Base-by-base conservation (phyloP, 2,113 vertebrate species). In the Vombatus ursinus region DNA sequence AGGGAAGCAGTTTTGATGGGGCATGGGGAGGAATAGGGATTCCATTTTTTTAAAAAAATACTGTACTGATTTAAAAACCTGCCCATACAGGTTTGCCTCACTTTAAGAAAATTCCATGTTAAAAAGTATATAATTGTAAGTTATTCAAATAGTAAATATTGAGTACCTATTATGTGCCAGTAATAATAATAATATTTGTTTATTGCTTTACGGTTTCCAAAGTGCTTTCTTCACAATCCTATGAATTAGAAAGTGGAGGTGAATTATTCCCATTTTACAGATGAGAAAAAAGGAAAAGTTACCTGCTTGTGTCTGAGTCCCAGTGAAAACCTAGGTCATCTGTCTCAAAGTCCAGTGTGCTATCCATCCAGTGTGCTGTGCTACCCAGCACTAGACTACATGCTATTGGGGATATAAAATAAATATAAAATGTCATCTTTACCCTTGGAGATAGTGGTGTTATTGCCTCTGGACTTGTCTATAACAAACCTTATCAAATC, bases 51-150 rank as follows among this genome's bases (percentile, higher is more conserved):
- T 61, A 89, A 49, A 49, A 49, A 49, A 49, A 48, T 50, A 90
- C 28, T 89, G 52, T 44, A 90, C 25, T 91, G 54, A 91, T 90
- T 94, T 51, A 54, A 51, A 96, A 93, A 90, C 61, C n/a, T n/a
- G 8, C 14, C 61, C 52, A 47, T 57, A 77, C 25, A 50, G 57
- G 57, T 89, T 44, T 49, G 0, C 92, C 47, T 92, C 92, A 54
- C 61, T 95, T 94, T 93, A 92, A 53, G 94, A 93, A 93, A 93
- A n/a, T 10, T 8, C 3, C 11, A 28, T 61, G 31, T 31, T 68
- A 68, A 61, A 61, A 61, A 37, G 3, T 16, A 68, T n/a, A n/a
- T 68, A n/a, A n/a, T 14, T 68, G 57, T 68, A 37, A 37, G 57
- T 68, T 68, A 37, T 68, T 68, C 3, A 37, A 68, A 68, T 68